Base-by-base conservation (phyloP, 2,888 invertebrate species). In the Macrophya annulata region DNA sequence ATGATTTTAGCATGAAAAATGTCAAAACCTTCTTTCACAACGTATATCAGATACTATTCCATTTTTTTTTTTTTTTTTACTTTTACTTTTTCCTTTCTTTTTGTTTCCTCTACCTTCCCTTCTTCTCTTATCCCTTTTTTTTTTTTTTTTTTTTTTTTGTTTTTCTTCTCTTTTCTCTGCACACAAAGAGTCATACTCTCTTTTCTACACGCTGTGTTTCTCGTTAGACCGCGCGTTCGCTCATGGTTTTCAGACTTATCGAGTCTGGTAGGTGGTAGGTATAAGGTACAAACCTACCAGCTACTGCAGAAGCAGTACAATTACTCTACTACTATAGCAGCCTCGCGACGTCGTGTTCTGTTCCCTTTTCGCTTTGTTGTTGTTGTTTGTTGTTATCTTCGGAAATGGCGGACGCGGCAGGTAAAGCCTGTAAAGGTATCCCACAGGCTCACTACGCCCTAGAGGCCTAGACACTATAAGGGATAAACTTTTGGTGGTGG, bases 301-400 rank as follows among this genome's bases (percentile, higher is more conserved):
- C 37, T 31, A 37, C n/a, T 31, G n/a, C 59, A 59, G 31, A 1
- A 3, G 31, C 68, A 25, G 17, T 37, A 37, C 37, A 31, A 37
- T 25, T 68, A 25, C 15, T 68, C 55, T 8, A 10, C 12, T 6
- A 68, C 12, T 65, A 31, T 3, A 21, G 21, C 31, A 5, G 15
- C 31, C 5, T 65, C 25, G 10, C 71, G 71, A 71, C 43, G 40
- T 71, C 37, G 5, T n/a, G 40, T 17, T 71, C 0, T 17, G 9
- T n/a, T 43, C 25, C 43, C 12, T 25, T 48, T 4, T 48, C n/a
- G 17, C 10, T 21, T 48, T n/a, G 12, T 76, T 76, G 72, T 72
- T 72, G 76, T 48, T 76, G 76, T 76, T 76, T 76, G 76, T 71
- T 71, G 40, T 76, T 76, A 76, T 76, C 76, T 76, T 62, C 62